Evolutionary conservation across 1,140 invertebrate species (phyloP).

Genomic region (Formica selysi): DNA sequence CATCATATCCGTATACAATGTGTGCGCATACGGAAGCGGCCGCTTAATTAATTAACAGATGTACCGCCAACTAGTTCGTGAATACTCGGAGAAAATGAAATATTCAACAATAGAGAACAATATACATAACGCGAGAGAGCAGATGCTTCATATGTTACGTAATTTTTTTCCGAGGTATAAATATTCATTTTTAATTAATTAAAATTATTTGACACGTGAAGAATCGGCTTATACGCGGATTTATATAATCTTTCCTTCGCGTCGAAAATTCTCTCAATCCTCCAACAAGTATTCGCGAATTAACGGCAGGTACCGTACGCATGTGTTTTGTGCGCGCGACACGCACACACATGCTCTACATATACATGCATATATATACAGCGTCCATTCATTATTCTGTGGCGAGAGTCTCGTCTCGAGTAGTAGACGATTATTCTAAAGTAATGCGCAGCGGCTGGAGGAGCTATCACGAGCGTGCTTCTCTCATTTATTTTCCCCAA

Average conservation of each 20-base stretch:
- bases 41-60: slow-evolving; percentile 3
- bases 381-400: slow-evolving; percentile 75
- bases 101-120: slow-evolving; percentile 1
- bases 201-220: slow-evolving; percentile 50
- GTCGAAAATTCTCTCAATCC: neutral
- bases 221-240: neutral
- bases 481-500: slow-evolving; percentile 64
- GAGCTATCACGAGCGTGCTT: slow-evolving; percentile 29
- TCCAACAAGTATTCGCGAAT: slow-evolving; percentile 1
- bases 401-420: slow-evolving; percentile 66
- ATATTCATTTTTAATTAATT: slow-evolving; percentile 59
- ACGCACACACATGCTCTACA: slow-evolving; percentile 63
- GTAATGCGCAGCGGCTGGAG: slow-evolving; percentile 67
- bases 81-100: slow-evolving; percentile 13
- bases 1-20: slow-evolving; percentile 77
- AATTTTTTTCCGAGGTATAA: slow-evolving; percentile 32
- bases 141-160: slow-evolving; percentile 21
- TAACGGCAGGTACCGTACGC: slow-evolving; percentile 31
- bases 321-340: slow-evolving; percentile 61
- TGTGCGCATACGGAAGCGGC: slow-evolving; percentile 64
- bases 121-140: neutral
- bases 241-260: neutral
- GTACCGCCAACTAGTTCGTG: neutral
- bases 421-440: slow-evolving; percentile 61
- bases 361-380: slow-evolving; percentile 65